Evolutionary conservation across 2,113 vertebrate genomes (phyloP), one percentile per base, ranked within the genome.

Genomic region (Spermophilus dauricus): DNA sequence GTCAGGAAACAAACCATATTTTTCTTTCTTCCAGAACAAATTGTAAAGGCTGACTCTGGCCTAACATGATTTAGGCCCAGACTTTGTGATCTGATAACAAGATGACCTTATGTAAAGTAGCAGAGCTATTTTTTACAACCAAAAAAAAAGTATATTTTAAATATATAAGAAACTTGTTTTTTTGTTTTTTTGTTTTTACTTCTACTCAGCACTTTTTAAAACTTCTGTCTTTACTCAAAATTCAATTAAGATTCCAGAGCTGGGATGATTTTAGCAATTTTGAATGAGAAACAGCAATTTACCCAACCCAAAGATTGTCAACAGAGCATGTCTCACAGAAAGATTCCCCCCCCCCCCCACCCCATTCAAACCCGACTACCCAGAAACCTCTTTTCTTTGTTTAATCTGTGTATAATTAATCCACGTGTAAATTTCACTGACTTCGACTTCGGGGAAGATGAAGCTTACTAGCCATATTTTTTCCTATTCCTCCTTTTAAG

Each of bases 241-340:
- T 53, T 32, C 69, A 89, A 69, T n/a, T 61, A 86, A 8, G 92
- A 18, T 70, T 6, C 34, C 80, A 96, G 86, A 92, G 51, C 17
- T 70, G 5, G 37, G 32, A 77, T 3, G 63, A 28, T 76, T 94
- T 91, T 86, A 95, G 86, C 17, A 80, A 84, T 75, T 83, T 22
- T 96, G 48, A 95, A 51, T 51, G 26, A 89, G 70, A 97, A 93
- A 92, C 24, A 34, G 89, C 51, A 78, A 87, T 77, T 92, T 89
- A 89, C 84, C 42, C 58, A 94, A 96, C 72, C n/a, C 48, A 32
- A 92, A 86, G 89, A 39, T 93, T 87, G 89, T 16, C 18, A 24
- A 89, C 24, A 69, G 56, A 89, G 80, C 28, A n/a, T 63, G 56
- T 7, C 20, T 42, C 42, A 24, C 28, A 69, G 56, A 89, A 61